Evolutionary conservation across 2,113 vertebrate genomes (phyloP), one percentile per base, ranked within the genome.

Genomic region (Calcarius ornatus): DNA sequence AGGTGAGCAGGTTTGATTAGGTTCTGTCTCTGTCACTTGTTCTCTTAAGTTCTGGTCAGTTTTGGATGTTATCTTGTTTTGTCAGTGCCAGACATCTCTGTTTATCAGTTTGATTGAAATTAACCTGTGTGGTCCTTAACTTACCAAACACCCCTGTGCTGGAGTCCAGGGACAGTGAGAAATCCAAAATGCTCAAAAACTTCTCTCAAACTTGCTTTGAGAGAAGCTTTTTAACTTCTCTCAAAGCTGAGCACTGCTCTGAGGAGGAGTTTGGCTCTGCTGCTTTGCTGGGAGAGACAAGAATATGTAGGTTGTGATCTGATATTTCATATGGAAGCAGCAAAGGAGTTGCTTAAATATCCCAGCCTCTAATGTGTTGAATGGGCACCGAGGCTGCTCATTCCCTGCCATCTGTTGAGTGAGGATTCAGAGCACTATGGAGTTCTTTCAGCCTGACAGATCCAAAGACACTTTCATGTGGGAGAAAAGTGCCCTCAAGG

Each of bases 391-490:
- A 48, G 48, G 38, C 72, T 53, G n/a, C 45, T 92, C 28, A 38
- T 72, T 47, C 88, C 37, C 37, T 75, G 42, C 92, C 95, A 92
- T 94, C 92, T 94, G 94, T 84, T 92, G 27, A 0, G 1, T 51
- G 78, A 89, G 70, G 61, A 94, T 47, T 63, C 88, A 60, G 43
- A 88, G 56, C 56, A 71, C 82, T 7, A 0, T 13, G 24, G 40
- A 73, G 78, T 63, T 84, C 77, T 92, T 85, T 92, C 91, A 95
- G 78, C 54, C 78, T 91, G 81, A 66, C 78, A 85, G 73, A 82
- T 22, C 23, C 45, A 87, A 61, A 91, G 69, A 65, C 81, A 92
- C 61, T 94, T 91, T 82, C 42, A 87, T 80, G 28, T 86, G 50
- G 28, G 56, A 76, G 81, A 94, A 92, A 92, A 12, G 2, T 75